Evolutionary conservation across 1,140 invertebrate species (phyloP).

Genomic region (Ridgeia piscesae): DNA sequence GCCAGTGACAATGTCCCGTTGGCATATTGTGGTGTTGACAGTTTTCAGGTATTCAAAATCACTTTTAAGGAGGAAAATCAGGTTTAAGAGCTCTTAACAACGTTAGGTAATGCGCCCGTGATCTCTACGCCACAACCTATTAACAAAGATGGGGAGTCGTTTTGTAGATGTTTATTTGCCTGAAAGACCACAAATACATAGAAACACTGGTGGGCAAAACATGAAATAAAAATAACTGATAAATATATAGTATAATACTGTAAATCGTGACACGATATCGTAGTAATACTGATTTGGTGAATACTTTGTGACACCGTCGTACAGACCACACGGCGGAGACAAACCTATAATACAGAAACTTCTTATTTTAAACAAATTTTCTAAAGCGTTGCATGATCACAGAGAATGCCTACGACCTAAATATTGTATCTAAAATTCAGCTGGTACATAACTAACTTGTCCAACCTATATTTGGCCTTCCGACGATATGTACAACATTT

Average conservation of each 20-base stretch:
- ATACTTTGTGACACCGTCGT: not conserved
- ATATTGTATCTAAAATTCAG: no score
- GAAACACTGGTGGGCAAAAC: not conserved
- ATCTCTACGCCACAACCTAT: no score
- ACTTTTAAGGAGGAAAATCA: no score
- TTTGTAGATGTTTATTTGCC: not conserved
- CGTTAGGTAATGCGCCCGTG: no score
- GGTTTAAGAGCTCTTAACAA: no score
- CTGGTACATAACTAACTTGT: no score
- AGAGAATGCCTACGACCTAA: no score
- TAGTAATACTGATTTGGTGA: conserved; percentile 1
- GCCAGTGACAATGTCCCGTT: no score
- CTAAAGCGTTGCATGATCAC: not conserved
- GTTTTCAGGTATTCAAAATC: no score
- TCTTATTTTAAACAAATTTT: not conserved
- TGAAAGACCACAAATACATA: not conserved
- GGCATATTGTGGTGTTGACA: no score
- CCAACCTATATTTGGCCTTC: no score
- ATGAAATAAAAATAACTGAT: not conserved
- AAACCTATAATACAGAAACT: not conserved
- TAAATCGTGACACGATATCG: not conserved
- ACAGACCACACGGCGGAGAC: not conserved
- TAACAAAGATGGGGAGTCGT: not conserved
- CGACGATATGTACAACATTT: no score
- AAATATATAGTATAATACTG: not conserved